Evolutionary conservation across 1,140 invertebrate genomes (phyloP).

Genomic region (Globodera ellingtonae): DNA sequence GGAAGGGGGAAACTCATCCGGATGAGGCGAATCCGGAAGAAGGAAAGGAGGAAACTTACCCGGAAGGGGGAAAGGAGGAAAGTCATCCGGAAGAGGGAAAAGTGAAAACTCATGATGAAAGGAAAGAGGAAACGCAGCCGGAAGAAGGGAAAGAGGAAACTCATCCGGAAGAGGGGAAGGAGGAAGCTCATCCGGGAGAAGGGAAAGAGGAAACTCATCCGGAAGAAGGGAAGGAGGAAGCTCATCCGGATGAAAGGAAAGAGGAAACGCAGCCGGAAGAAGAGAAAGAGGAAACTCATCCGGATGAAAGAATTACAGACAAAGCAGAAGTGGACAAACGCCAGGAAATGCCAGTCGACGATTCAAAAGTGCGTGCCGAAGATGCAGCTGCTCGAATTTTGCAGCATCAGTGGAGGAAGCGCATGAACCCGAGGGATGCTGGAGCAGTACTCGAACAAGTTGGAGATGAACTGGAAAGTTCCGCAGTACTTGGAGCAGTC

Average conservation of each 20-base stretch:
- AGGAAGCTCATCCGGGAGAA: too few species aligned
- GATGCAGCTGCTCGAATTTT: not conserved
- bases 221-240: not conserved
- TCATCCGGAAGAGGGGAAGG: not conserved
- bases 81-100: too few species aligned
- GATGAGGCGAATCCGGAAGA: too few species aligned
- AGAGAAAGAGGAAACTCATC: not conserved
- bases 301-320: not conserved
- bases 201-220: too few species aligned
- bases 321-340: not conserved
- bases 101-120: too few species aligned
- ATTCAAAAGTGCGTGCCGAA: not conserved
- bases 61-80: too few species aligned
- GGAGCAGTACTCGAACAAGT: not conserved
- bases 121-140: too few species aligned
- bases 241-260: too few species aligned
- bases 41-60: too few species aligned
- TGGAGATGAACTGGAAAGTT: not conserved
- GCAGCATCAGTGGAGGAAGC: not conserved
- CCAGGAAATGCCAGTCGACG: too few species aligned
- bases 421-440: not conserved
- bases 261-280: not conserved
- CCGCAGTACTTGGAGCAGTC: not conserved
- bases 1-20: too few species aligned
- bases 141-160: too few species aligned